Evolutionary conservation across 2,888 invertebrate genomes (phyloP).

Genomic region (Rhogogaster chlorosoma): DNA sequence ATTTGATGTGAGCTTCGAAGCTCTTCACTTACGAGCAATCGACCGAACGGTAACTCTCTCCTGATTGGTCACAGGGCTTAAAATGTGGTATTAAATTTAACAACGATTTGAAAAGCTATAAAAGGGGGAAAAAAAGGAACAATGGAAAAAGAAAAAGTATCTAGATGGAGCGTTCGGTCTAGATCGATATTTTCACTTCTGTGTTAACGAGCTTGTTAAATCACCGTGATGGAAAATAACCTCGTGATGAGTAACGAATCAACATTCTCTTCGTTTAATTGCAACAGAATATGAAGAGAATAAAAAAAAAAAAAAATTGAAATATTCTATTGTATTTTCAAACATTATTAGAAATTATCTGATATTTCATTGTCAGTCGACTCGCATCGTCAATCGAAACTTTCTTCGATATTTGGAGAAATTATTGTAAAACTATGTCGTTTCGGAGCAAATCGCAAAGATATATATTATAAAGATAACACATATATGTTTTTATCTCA

Average conservation of each 20-base stretch:
- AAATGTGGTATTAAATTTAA: conserved; percentile 2
- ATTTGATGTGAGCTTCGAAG: neutral
- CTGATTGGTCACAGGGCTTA: neutral
- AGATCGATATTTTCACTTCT: neutral
- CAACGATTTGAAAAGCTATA: neutral
- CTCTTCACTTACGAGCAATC: conserved; percentile 1
- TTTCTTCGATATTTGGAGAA: too few species aligned
- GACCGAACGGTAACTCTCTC: neutral
- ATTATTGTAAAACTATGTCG: too few species aligned
- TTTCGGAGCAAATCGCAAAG: too few species aligned
- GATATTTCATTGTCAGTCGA: too few species aligned
- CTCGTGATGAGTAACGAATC: neutral
- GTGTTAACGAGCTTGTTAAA: neutral
- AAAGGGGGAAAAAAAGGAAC: neutral
- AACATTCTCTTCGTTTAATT: neutral
- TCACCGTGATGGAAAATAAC: neutral
- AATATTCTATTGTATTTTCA: too few species aligned
- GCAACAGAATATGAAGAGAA: neutral
- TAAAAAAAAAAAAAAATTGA: too few species aligned
- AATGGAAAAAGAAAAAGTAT: neutral
- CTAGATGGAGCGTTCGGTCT: neutral
- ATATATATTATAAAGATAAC: too few species aligned
- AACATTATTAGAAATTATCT: too few species aligned
- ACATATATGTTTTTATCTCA: too few species aligned
- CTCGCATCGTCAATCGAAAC: too few species aligned